phyloP scores from a whole-genome alignment of 2,888 invertebrate species.

The Thysanoteuthis rhombus region DNA sequence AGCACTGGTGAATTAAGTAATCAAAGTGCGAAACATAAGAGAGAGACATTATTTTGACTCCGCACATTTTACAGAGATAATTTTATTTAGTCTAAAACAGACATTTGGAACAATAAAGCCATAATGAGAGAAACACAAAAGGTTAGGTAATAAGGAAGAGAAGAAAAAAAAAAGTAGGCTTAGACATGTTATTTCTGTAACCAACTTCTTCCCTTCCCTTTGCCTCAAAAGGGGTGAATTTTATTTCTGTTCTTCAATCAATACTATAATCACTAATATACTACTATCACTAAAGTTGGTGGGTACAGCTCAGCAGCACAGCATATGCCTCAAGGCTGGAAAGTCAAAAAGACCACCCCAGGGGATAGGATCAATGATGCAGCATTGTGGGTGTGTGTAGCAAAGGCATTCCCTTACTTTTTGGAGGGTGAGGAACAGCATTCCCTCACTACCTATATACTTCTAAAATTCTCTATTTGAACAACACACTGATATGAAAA shows the following conservation, averaged over 20 bases:
- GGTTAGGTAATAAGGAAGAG: neutral
- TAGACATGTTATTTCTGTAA: neutral
- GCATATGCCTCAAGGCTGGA: neutral
- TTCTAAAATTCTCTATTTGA: too few species aligned
- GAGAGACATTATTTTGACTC: neutral
- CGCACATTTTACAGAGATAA: neutral
- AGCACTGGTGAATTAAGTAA: neutral
- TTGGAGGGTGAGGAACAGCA: too few species aligned
- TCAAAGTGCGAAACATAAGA: neutral
- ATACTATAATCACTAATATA: neutral
- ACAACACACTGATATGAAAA: too few species aligned
- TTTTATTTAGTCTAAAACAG: neutral
- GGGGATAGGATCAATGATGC: too few species aligned
- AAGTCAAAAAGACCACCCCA: neutral
- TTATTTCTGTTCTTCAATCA: neutral
- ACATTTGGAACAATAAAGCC: neutral
- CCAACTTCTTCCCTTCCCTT: neutral
- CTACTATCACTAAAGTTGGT: neutral
- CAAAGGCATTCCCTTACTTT: too few species aligned
- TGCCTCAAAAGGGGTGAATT: neutral
- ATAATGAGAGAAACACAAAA: neutral
- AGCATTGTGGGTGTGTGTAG: too few species aligned
- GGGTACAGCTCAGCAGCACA: neutral
- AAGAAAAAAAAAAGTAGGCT: too few species aligned
- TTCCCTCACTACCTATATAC: too few species aligned